phyloP scores from a whole-genome alignment of 2,113 vertebrate genomes.

The Lamprologus speciosus region DNA sequence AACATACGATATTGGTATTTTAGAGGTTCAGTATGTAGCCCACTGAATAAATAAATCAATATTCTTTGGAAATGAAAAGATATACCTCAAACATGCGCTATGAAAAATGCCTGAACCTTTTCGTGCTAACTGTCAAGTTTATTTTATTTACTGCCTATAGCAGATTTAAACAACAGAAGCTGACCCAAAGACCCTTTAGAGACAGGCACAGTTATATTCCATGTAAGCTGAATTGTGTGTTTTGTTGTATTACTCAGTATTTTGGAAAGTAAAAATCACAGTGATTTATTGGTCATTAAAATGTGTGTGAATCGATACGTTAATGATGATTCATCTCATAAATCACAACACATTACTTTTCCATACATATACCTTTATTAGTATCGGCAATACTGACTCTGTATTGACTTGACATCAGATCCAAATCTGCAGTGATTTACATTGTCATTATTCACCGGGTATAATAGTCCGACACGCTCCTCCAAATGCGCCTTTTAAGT shows the following conservation, averaged over 20 bases:
- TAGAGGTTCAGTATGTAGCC: neutral
- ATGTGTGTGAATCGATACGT: neutral
- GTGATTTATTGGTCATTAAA: neutral
- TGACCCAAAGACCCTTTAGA: neutral
- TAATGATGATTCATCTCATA: neutral
- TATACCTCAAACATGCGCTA: neutral
- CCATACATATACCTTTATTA: neutral
- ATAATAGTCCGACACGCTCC: neutral
- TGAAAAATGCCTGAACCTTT: neutral
- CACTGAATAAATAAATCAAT: accelerated
- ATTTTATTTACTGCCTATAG: neutral
- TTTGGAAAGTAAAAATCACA: neutral
- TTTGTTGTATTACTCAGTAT: neutral
- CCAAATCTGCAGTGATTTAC: neutral
- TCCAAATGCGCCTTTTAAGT: neutral
- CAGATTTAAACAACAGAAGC: neutral
- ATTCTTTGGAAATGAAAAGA: neutral
- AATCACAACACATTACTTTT: neutral
- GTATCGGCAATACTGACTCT: neutral
- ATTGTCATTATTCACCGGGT: neutral
- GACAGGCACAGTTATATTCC: neutral
- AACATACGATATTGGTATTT: neutral
- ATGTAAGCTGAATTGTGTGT: neutral
- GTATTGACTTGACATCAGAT: neutral
- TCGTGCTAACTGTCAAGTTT: neutral